phyloP scores from a whole-genome alignment of 1,140 invertebrate species.

The Orchesella cincta region DNA sequence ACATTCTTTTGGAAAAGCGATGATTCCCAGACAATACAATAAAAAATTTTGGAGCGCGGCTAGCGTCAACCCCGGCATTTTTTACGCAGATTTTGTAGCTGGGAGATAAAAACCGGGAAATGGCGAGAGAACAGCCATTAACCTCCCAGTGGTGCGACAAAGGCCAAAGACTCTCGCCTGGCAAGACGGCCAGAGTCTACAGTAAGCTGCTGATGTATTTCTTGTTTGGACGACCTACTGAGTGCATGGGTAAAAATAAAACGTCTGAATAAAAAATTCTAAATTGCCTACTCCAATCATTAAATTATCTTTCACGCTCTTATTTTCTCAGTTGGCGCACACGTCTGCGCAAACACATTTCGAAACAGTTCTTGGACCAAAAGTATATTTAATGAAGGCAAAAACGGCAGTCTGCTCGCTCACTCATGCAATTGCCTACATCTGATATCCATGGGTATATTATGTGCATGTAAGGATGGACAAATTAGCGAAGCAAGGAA shows the following conservation, averaged over 20 bases:
- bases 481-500: conserved; percentile 58
- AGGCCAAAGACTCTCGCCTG: conserved; percentile 59
- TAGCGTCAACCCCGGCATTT: no score
- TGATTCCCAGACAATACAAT: conserved; percentile 54
- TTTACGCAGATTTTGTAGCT: conserved; percentile 55
- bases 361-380: conserved; percentile 56
- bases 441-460: conserved; percentile 58
- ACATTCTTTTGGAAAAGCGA: conserved; percentile 58
- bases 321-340: conserved; percentile 54
- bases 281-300: background rate
- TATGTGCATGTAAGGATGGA: conserved; percentile 60
- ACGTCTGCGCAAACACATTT: conserved; percentile 59
- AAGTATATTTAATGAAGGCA: conserved; percentile 53
- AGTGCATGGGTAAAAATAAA: conserved; percentile 53
- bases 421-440: conserved; percentile 56
- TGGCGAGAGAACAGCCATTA: conserved; percentile 55
- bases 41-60: conserved; percentile 53
- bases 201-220: conserved; percentile 58
- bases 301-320: background rate
- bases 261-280: no score
- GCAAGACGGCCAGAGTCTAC: conserved; percentile 60
- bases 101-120: conserved; percentile 55
- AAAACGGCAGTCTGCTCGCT: conserved; percentile 57
- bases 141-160: conserved; percentile 60
- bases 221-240: conserved; percentile 60